Conservation (phyloP, 2,888 invertebrate species). For the Dione vanillae region DNA sequence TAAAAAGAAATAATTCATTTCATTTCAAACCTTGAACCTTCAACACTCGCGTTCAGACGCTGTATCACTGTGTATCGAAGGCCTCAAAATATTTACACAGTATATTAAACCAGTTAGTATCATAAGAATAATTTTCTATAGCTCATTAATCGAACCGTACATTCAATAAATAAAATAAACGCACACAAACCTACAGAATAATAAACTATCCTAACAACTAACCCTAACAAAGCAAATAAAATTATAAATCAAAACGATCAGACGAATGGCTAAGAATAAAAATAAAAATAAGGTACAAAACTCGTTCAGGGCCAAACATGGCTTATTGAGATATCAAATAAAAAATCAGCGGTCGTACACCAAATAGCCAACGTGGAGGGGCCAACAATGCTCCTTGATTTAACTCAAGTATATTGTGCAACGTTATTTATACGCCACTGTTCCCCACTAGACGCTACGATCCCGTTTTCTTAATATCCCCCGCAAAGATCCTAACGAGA, state of each 20-base stretch:
- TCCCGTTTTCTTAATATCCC: conserved; percentile 56
- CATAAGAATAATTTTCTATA: neutral
- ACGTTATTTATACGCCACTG: conserved; percentile 78
- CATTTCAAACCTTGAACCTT: too few relatives aligned
- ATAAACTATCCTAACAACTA: conserved; percentile 61
- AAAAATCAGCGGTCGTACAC: conserved; percentile 80
- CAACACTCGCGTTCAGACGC: neutral
- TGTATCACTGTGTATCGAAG: neutral
- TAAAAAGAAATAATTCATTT: too few relatives aligned
- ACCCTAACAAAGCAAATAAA: conserved; percentile 72
- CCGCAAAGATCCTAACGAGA: conserved; percentile 46
- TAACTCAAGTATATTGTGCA: conserved; percentile 80
- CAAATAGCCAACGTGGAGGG: conserved; percentile 73
- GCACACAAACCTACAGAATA: conserved; percentile 35
- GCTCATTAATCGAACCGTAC: conserved; percentile 16
- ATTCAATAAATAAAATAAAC: neutral
- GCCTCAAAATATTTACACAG: neutral
- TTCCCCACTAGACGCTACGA: conserved; percentile 66
- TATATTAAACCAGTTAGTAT: neutral
- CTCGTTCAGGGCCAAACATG: conserved; percentile 67
- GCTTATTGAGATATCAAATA: conserved; percentile 84
- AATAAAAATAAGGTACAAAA: conserved; percentile 57
- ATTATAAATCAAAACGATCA: conserved; percentile 76
- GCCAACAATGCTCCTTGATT: conserved; percentile 82
- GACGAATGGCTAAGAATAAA: conserved; percentile 57